Evolutionary conservation across 1,140 invertebrate species (phyloP).

Genomic region (Neuroterus valhalla): DNA sequence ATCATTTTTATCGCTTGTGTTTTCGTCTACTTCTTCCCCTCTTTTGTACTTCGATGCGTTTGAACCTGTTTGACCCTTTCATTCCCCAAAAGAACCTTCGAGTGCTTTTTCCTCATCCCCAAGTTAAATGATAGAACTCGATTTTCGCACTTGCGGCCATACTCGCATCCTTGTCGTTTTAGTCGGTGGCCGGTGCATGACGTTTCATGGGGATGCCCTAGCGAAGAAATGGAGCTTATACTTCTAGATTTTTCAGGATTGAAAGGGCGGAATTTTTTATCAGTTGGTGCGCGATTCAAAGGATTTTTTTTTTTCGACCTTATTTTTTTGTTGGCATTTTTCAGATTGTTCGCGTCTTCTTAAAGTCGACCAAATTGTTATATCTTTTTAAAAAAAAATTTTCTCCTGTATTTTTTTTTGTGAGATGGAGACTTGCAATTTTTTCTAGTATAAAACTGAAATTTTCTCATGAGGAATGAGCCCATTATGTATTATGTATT

Average conservation of each 20-base stretch:
- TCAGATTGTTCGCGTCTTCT: too few relatives aligned
- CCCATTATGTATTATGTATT: too few relatives aligned
- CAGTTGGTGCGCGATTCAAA: not conserved
- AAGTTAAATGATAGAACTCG: constrained; percentile 7
- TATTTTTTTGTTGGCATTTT: not conserved
- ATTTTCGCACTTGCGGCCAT: constrained; percentile 26
- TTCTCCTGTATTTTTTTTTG: too few relatives aligned
- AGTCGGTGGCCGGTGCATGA: constrained; percentile 13
- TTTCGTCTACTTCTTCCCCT: constrained; percentile 7
- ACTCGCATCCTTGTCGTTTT: not conserved
- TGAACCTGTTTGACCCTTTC: constrained; percentile 12
- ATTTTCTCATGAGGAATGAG: too few relatives aligned
- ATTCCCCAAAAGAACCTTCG: constrained; percentile 4
- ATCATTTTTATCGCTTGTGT: constrained; percentile 29
- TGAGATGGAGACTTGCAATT: too few relatives aligned
- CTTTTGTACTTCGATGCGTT: constrained; percentile 3
- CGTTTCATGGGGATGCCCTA: constrained; percentile 7
- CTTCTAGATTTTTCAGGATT: not conserved
- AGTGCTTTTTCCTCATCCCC: constrained; percentile 7
- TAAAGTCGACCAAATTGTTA: too few relatives aligned
- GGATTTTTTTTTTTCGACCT: not conserved
- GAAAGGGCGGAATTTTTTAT: not conserved
- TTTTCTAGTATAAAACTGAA: too few relatives aligned
- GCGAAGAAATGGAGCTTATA: not conserved
- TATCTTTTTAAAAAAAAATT: too few relatives aligned